These are phyloP conservation scores for Caenorhabditis latens DNA, from an alignment of 1,140 invertebrate genomes.

Conservation along the genomic window DNA sequence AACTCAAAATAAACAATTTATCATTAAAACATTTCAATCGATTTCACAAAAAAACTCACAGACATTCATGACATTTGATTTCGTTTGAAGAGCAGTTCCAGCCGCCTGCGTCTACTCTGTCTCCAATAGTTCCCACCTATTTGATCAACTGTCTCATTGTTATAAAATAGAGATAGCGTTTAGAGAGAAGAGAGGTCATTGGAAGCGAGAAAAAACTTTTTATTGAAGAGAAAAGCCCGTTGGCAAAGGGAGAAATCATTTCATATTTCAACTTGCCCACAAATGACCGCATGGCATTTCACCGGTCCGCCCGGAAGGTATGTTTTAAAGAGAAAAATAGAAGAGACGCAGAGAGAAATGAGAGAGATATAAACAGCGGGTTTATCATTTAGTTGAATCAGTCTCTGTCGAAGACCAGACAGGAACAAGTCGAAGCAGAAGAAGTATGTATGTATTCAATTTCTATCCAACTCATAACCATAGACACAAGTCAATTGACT, in stretches of 20 bases:
- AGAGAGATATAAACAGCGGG: neutral
- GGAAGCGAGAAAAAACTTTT: neutral
- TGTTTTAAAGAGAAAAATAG: slow-evolving; percentile 6
- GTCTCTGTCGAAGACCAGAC: neutral
- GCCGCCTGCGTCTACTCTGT: slow-evolving; percentile 21
- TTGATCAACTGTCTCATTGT: slow-evolving; percentile 25
- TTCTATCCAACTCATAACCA: slow-evolving; percentile 33
- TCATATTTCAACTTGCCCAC: neutral
- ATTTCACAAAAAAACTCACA: neutral
- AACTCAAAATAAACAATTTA: slow-evolving; percentile 29
- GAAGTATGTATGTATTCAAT: slow-evolving; percentile 34
- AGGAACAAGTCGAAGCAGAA: neutral
- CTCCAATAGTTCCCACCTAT: slow-evolving; percentile 28
- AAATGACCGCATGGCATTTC: slow-evolving; percentile 41
- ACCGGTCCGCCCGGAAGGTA: slow-evolving; percentile 47
- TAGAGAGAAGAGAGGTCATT: neutral
- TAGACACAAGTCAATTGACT: slow-evolving; percentile 4
- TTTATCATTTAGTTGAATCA: neutral
- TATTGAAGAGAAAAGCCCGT: neutral
- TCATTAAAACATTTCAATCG: too few species aligned
- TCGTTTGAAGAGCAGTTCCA: neutral
- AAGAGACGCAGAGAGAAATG: neutral
- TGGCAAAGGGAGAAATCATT: neutral
- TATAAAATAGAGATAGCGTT: slow-evolving; percentile 5
- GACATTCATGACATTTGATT: neutral